Evolutionary conservation across 2,797 vertebrate genomes (phyloP).

Genomic region (Semotilus atromaculatus): DNA sequence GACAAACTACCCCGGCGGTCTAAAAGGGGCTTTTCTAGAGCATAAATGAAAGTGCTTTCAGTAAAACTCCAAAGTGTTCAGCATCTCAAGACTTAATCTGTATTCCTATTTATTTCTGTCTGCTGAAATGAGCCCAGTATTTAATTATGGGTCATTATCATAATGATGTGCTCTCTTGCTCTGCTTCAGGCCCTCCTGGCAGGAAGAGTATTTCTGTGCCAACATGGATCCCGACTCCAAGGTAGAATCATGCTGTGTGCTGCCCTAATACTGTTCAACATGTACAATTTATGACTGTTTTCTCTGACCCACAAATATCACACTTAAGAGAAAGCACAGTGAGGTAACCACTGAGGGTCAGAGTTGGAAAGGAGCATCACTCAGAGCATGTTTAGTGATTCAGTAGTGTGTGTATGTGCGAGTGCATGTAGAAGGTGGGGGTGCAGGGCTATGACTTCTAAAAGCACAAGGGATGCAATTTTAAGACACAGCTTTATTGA

Average conservation of each 20-base stretch:
- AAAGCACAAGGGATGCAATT: conserved; percentile 44
- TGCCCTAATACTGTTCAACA: conserved; percentile 14
- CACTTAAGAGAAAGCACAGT: conserved; percentile 3
- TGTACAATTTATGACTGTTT: background rate
- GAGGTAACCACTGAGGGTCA: conserved; percentile 8
- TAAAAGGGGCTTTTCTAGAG: background rate
- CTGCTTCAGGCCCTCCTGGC: conserved; percentile 77
- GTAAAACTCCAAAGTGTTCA: background rate
- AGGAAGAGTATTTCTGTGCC: conserved; percentile 74
- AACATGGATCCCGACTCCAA: conserved; percentile 78
- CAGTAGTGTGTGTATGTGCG: background rate
- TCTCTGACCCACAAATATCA: conserved; percentile 11
- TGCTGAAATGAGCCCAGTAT: conserved; percentile 21
- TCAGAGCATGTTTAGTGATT: conserved; percentile 12
- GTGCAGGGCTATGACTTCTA: conserved; percentile 39
- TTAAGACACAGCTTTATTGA: conserved; percentile 42
- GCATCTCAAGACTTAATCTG: conserved; percentile 4
- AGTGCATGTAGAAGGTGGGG: background rate
- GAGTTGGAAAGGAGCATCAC: conserved; percentile 12
- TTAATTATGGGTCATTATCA: conserved; percentile 32
- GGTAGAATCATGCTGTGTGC: conserved; percentile 52
- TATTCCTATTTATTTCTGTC: conserved; percentile 4
- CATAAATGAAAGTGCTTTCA: conserved; percentile 5
- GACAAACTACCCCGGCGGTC: no score
- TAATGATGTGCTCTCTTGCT: conserved; percentile 32